Percentiles rank a stretch among this genome's conserved stretches.
Evolutionary conservation across 2,797 vertebrate species (phyloP).

Genomic region (Hippopotamyrus pictus): DNA sequence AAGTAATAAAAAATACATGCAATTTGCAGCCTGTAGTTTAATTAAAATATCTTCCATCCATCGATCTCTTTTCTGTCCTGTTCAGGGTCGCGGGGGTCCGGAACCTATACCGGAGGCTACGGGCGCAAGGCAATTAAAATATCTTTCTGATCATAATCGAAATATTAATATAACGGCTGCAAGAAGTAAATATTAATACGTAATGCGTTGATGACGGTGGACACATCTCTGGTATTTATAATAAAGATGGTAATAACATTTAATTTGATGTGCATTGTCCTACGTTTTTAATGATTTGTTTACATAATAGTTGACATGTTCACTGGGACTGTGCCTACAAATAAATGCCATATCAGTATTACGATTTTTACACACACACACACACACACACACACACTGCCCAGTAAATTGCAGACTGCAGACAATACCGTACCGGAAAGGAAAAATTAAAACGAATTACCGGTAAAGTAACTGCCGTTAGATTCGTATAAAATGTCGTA

Average conservation of each 20-base stretch:
- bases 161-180: not conserved
- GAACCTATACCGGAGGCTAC: not conserved
- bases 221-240: not conserved
- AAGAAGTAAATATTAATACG: not conserved
- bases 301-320: not conserved
- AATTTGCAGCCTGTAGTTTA: not conserved
- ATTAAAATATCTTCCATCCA: not conserved
- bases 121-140: not conserved
- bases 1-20: constrained; percentile 6
- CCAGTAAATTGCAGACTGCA: not conserved
- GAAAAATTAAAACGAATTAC: not conserved
- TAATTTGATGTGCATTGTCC: not conserved
- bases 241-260: not conserved
- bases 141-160: not conserved
- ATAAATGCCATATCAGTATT: constrained; percentile 5
- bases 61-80: not conserved
- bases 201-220: not conserved
- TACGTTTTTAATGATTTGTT: constrained; percentile 2
- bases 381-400: not conserved
- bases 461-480: not conserved
- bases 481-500: not conserved
- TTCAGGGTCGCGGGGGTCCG: not conserved
- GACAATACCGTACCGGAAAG: not conserved
- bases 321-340: not conserved
- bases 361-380: not conserved